These are phyloP conservation scores for Hoplostethus mediterraneus DNA, from an alignment of 2,797 vertebrate genomes.

Conservation along the genomic window DNA sequence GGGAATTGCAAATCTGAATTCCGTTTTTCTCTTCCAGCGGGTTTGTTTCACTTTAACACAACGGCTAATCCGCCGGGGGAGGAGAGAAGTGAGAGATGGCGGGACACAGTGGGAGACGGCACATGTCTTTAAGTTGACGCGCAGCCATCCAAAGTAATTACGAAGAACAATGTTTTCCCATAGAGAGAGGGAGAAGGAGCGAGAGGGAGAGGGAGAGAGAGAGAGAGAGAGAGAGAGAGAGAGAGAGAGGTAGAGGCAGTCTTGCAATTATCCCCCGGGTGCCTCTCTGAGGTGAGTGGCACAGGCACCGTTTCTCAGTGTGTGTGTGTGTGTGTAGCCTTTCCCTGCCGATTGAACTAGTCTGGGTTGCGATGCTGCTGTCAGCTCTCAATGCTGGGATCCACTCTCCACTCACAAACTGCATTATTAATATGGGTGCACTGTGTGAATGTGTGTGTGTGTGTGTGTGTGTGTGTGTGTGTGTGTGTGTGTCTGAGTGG, in stretches of 20 bases:
- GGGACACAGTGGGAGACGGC: not conserved
- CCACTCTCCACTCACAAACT: constrained; percentile 31
- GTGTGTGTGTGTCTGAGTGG: not conserved
- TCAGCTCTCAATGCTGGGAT: constrained; percentile 38
- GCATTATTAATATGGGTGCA: constrained; percentile 29
- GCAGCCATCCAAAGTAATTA: constrained; percentile 47
- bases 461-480: constrained; percentile 12
- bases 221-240: no score
- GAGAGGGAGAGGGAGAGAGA: not conserved
- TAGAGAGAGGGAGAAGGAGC: constrained; percentile 11
- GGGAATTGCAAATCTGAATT: not conserved
- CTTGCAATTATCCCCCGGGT: constrained; percentile 57
- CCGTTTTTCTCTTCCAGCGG: not conserved
- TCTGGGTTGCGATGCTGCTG: constrained; percentile 41
- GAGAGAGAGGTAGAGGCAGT: constrained; percentile 28
- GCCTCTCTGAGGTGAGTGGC: constrained; percentile 43
- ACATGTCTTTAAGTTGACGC: constrained; percentile 30
- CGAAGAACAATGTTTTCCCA: constrained; percentile 44
- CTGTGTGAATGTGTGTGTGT: not conserved
- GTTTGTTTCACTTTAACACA: not conserved
- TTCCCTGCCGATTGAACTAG: constrained; percentile 34
- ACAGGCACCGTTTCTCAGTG: constrained; percentile 16
- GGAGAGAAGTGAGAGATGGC: not conserved
- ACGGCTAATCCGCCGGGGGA: not conserved
- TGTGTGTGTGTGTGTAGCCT: not conserved